These are phyloP conservation scores for Heliconius hortense DNA, from an alignment of 2,888 invertebrate genomes.

Conservation along the genomic window DNA sequence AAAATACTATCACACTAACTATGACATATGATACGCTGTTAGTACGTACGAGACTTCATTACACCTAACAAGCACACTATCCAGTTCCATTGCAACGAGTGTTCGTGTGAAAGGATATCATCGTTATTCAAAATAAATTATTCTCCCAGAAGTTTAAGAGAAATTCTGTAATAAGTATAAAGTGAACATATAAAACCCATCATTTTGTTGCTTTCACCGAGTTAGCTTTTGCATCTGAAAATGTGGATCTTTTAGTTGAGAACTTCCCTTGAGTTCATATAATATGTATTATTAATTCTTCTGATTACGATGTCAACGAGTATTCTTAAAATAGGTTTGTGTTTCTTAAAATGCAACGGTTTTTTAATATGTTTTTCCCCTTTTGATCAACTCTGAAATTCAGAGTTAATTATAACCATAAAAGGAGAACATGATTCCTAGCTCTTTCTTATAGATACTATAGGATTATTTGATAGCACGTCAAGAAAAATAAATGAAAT, in stretches of 20 bases:
- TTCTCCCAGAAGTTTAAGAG: constrained; percentile 62
- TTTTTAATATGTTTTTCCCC: too few species aligned
- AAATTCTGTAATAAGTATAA: constrained; percentile 66
- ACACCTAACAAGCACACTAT: constrained; percentile 37
- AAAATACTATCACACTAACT: constrained; percentile 15
- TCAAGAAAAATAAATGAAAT: too few species aligned
- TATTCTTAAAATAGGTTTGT: not conserved
- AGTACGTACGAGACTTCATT: constrained; percentile 31
- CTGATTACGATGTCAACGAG: not conserved
- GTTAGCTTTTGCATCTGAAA: constrained; percentile 57
- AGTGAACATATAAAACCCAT: constrained; percentile 62
- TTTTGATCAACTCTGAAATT: too few species aligned
- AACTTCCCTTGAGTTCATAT: constrained; percentile 37
- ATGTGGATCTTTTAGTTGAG: constrained; percentile 54
- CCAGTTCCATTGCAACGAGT: constrained; percentile 37
- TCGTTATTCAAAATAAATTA: constrained; percentile 52
- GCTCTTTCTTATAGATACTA: too few species aligned
- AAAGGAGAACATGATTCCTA: too few species aligned
- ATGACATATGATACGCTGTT: constrained; percentile 22
- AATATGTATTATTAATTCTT: not conserved
- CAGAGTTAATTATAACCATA: too few species aligned
- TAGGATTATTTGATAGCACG: too few species aligned
- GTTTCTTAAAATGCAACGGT: not conserved
- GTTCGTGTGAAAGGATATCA: constrained; percentile 42
- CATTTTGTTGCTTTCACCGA: constrained; percentile 70